Base-by-base conservation (phyloP, 1,140 invertebrate genomes). In the Macrotrachela quadricornifera region DNA sequence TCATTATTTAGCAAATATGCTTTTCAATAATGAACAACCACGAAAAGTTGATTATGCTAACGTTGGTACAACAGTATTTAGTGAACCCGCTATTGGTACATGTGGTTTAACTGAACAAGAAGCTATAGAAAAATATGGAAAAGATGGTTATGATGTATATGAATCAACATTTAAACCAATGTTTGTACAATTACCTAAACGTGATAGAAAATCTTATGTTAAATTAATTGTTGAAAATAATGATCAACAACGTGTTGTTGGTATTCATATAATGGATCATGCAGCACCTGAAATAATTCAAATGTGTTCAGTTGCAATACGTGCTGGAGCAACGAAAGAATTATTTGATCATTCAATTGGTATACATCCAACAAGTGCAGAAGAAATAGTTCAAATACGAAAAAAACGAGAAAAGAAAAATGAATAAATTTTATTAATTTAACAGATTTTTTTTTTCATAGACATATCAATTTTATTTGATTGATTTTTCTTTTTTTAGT, bases 251-350 rank as follows among this genome's bases (percentile, higher is more conserved):
- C 54, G 75, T 73, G 67, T 76, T 15, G 63, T 77, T 14, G 75
- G 76, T 6, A 58, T 76, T 8, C 75, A 76, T 59, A 70, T 76
- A 61, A 59, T 77, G 15, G 75, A 76, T 18, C 63, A 63, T 50
- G 73, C 67, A 17, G 63, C 63, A 55, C 75, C 77, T 63, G 75
- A 76, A 59, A 76, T 77, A 59, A 62, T 77, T 17, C 75, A 76
- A 59, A 76, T 75, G 8, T 77, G 77, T 57, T 70, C 71, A 18
- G 75, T 76, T 2, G 76, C 75, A 16, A 65, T 76, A 10, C 73
- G 73, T 54, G 75, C 76, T 72, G 76, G 75, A 10, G 74, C 73
- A 14, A 76, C 75, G 0, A 76, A 77, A 58, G 62, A 61, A 38
- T 64, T 77, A 48, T 76, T 76, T 63, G 76, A 77, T 57, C 61